These are phyloP conservation scores for Mesocricetus auratus DNA, from an alignment of 2,113 vertebrate species.

Conservation along the genomic window DNA sequence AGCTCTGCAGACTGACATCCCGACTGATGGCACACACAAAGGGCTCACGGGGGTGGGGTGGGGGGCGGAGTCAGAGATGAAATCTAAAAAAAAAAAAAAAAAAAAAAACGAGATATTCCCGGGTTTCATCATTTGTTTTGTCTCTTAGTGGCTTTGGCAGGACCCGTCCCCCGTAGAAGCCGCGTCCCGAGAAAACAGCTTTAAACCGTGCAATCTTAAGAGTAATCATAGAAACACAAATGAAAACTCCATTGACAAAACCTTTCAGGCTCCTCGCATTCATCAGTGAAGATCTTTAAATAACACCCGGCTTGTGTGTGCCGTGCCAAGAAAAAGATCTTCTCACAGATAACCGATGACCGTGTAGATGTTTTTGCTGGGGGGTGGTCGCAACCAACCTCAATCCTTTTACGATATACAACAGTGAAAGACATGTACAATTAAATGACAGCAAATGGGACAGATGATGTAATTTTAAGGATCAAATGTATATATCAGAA, in stretches of 20 bases:
- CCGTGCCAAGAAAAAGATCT: conserved; percentile 2
- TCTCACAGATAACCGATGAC: background rate
- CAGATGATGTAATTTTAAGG: background rate
- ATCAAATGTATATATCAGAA: background rate
- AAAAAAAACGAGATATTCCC: background rate
- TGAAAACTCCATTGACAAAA: conserved; percentile 8
- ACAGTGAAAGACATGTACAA: conserved; percentile 1
- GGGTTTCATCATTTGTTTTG: conserved; percentile 44
- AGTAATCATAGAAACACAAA: conserved; percentile 10
- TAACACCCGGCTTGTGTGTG: background rate
- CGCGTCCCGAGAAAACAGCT: background rate
- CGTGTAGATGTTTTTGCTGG: background rate
- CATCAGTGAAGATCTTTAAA: conserved; percentile 11
- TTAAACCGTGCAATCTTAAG: conserved; percentile 30
- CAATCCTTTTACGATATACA: background rate
- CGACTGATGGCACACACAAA: conserved; percentile 45
- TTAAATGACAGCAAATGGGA: background rate
- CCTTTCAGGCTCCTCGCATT: background rate
- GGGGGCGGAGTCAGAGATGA: conserved; percentile 34
- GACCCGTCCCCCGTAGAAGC: background rate
- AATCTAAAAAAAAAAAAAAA: too few species aligned
- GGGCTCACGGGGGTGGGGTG: background rate
- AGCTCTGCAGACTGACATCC: background rate
- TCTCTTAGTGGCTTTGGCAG: background rate
- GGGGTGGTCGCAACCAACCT: background rate